Evolutionary conservation across 2,888 invertebrate genomes (phyloP), one percentile per base, ranked within the genome.

Genomic region (Mongoloraphidia duomilia): DNA sequence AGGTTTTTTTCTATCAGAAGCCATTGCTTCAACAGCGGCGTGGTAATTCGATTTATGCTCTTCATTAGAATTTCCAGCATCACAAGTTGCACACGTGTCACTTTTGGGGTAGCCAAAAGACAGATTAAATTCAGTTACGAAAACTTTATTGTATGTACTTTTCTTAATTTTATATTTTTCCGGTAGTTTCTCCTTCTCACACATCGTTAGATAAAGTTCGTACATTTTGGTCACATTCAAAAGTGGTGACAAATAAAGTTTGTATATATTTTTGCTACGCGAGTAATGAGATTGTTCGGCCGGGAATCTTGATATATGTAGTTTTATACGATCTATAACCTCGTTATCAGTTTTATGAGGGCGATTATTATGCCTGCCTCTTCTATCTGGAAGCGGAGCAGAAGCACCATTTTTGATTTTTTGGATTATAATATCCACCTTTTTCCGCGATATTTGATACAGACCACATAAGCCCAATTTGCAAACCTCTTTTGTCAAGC

Each of bases 61-160:
- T 4, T 45, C 50, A 44, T 51, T 50, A 34, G 34, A 38, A 41
- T 54, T 45, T 13, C 52, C 51, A 34, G 50, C 45, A 50, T 55
- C 55, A 43, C 53, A 56, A 34, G 50, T 55, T 41, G 45, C 49
- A 46, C 55, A 56, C 11, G 57, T 57, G 46, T 56, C 56, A 52
- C 55, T 55, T 50, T 51, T 54, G 41, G 56, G 53, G 42, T 53
- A 43, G 43, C 55, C 56, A 57, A 60, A 59, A 49, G 54, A 56
- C 17, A 55, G 49, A 50, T 59, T 57, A 54, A 58, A 58, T 55
- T 58, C 50, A 40, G 57, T 58, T 13, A 52, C 53, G 49, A 58
- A 56, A 17, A 58, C 43, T 51, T 55, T 55, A 50, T 52, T 49
- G 46, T 57, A 55, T 34, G 55, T 50, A 43, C 49, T 42, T 47